Base-by-base conservation (phyloP, 2,888 invertebrate genomes). In the Eurytoma adleriae region DNA sequence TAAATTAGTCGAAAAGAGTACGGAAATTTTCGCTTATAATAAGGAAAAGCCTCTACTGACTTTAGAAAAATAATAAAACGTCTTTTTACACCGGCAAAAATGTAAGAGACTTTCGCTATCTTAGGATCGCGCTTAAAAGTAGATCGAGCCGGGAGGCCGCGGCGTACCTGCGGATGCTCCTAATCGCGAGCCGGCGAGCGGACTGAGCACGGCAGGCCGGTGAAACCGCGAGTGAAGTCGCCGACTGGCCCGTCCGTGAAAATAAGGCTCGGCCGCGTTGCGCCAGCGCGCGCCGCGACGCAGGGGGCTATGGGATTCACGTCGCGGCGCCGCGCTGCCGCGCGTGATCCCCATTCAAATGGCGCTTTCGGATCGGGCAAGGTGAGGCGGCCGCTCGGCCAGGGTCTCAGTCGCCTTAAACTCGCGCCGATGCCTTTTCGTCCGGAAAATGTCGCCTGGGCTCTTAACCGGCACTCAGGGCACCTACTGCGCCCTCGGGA, bases 341-440 rank as follows among this genome's bases (percentile, higher is more conserved):
- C 57, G 77, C 78, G 80, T 76, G 73, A 82, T 83, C 66, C 61
- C 27, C 27, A 81, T 80, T 80, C 81, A 77, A 77, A 83, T 78
- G 40, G 70, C 69, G 56, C 40, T 18, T n/a, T 10, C 30, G 20
- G 24, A 57, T 61, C 7, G n/a, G 3, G 52, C 62, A 72, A 62
- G 62, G 72, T 27, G 48, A 59, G 10, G 10, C 18, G 69, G 30
- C 30, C 69, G 24, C 24, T 24, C 24, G 24, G 24, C 24, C 56
- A 57, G 40, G n/a, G 18, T 13, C 5, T 67, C 24, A 14, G 13
- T 52, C 13, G 16, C 18, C 18, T 57, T 18, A 20, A 7, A 40
- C 10, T 57, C 10, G 20, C 18, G 20, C 20, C 18, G 20, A 3
- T 20, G 57, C 57, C 57, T 57, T 20, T 57, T 57, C 57, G 57